Evolutionary conservation across 2,113 vertebrate species (phyloP).

Genomic region (Corythoichthys haematopterus): DNA sequence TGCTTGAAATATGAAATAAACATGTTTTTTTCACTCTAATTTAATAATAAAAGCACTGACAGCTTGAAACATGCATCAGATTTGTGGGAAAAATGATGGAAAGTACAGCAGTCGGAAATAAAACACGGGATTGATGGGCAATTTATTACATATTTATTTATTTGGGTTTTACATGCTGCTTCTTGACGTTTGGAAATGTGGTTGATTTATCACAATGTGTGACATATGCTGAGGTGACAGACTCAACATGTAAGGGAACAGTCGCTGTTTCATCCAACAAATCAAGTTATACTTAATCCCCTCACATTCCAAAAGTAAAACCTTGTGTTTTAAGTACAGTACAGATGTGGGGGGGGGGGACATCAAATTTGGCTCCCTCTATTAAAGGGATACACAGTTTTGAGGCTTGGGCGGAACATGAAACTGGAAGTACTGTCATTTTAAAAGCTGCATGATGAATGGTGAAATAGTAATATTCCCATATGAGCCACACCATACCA

Average conservation of each 20-base stretch:
- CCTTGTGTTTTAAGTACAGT: neutral
- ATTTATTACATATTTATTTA: slow-evolving; percentile 37
- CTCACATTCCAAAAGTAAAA: neutral
- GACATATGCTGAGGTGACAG: slow-evolving; percentile 21
- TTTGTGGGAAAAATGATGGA: neutral
- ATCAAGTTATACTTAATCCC: slow-evolving; percentile 2
- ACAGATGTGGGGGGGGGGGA: neutral
- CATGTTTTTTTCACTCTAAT: too few relatives aligned
- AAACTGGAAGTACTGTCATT: slow-evolving; percentile 22
- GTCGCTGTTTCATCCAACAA: neutral
- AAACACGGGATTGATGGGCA: slow-evolving; percentile 25
- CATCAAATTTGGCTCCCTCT: neutral
- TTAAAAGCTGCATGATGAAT: slow-evolving; percentile 25
- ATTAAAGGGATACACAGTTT: neutral
- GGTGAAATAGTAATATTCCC: slow-evolving; percentile 26
- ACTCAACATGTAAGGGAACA: slow-evolving; percentile 5
- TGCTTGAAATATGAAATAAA: too few relatives aligned
- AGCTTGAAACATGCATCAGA: neutral
- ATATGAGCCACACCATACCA: slow-evolving; percentile 21
- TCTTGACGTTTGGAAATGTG: slow-evolving; percentile 4
- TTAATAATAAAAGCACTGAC: neutral
- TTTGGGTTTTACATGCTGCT: slow-evolving; percentile 20
- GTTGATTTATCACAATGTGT: slow-evolving; percentile 33
- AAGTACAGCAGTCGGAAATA: neutral
- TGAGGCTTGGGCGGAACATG: slow-evolving; percentile 2